Evolutionary conservation across 1,140 invertebrate species (phyloP), one percentile per base, ranked within the genome.

Genomic region (Macrobrachium rosenbergii): DNA sequence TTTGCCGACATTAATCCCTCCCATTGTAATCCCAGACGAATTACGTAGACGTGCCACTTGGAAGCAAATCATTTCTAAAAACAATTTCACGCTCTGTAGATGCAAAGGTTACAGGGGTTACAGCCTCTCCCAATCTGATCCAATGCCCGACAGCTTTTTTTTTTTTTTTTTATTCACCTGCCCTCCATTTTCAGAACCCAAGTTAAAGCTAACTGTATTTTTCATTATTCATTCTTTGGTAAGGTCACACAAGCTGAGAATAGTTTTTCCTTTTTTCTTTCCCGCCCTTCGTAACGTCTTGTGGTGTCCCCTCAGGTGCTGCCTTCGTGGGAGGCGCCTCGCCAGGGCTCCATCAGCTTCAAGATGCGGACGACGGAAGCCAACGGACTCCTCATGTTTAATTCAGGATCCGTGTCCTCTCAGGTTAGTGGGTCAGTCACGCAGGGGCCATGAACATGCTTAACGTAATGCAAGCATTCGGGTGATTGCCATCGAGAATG

Each of bases 281-380:
- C 45, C 37, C 14, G 28, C 17, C 11, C 12, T 69, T 72, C 76
- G n/a, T 62, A 63, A 60, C 19, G 23, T 6, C 19, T 28, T 62
- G 21, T 3, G 10, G 28, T 60, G 37, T 58, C n/a, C 52, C 67
- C 69, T 58, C 93, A 96, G 96, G 95, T 97, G 73, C 93, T 96
- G 90, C 96, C 95, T 90, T 95, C 96, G 88, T 98, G 96, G 97
- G 97, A 96, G 92, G 96, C 95, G 23, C 95, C 95, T 90, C 95
- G 95, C 90, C 95, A 95, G 28, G 97, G 97, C 83, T 96, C 95
- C 23, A 95, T 98, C 91, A 96, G 96, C 67, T 97, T 99, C 92
- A 97, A 97, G 93, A 96, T 99, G 91, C 94, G 98, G 85, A 99
- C 98, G 21, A 97, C 96, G 91, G 98, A 99, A 92, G 95, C 97